Evolutionary conservation across 1,140 invertebrate species (phyloP), one percentile per base, ranked within the genome.

Genomic region (Hestina assimilis): DNA sequence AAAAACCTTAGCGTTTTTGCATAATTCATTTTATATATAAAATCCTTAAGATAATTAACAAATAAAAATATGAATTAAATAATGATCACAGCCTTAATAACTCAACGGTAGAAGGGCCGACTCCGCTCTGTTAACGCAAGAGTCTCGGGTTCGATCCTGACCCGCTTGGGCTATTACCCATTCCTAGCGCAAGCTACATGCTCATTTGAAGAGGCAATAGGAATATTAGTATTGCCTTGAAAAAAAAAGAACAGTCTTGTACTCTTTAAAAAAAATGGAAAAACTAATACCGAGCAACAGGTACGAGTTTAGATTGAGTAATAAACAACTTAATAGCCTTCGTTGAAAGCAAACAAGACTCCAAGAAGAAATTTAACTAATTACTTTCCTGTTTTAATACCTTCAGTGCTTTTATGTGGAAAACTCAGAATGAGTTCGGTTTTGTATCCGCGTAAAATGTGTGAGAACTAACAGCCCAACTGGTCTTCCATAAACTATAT

Each of bases 271-370:
- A n/a, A n/a, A n/a, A n/a, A n/a, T n/a, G n/a, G n/a, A n/a, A 29
- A 45, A 54, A 12, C 29, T 19, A 11, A 19, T 54, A 46, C 38
- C 42, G 21, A 38, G 9, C 24, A 7, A 40, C 41, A 38, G 52
- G 42, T 24, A 54, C 52, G 23, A 54, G 52, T 54, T 12, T 14
- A 26, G 29, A 54, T 46, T 26, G 26, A 54, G 42, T 46, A 33
- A 45, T 54, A 46, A 55, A 55, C 52, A 38, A 45, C 20, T 28
- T 46, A 55, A 55, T 46, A 40, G 42, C 52, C 41, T 38, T 23
- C n/a, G 52, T 43, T 55, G 42, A 55, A 55, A 55, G 42, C 52
- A 46, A 33, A 55, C 42, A 55, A 55, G 47, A 55, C 12, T 46
- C 33, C 35, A 33, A 55, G 42, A 46, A 43, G 19, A 21, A 55